Base-by-base conservation (phyloP, 2,113 vertebrate genomes). In the Prochilodus magdalenae region DNA sequence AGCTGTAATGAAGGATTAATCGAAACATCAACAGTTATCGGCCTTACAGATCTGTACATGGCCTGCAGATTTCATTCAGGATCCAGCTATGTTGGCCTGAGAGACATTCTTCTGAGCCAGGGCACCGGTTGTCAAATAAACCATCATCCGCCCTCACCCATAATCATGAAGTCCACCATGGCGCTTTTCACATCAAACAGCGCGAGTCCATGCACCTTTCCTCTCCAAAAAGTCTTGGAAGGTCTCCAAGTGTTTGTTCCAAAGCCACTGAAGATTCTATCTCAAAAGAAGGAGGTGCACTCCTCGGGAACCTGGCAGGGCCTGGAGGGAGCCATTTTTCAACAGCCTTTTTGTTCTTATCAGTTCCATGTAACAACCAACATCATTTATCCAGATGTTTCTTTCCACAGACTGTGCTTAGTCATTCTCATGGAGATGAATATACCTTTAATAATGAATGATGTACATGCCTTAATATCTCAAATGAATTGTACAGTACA, bases 391-490 rank as follows among this genome's bases (percentile, higher is more conserved):
- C 36, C 62, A 44, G 27, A 16, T 6, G 29, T 16, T 27, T 49
- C 14, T 76, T 40, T 71, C 44, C 40, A 26, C n/a, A 14, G 26
- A 55, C 13, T 60, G 51, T 67, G 22, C 27, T 51, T 77, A 65
- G 55, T 53, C 44, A 62, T 82, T 13, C 83, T 27, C 81, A 67
- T 5, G 5, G 29, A 70, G 49, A 80, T 7, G 29, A 24, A 51
- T 47, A 20, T 12, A 55, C 79, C 69, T 83, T 83, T 84, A 81
- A 88, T 80, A 85, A 81, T 88, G 84, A 89, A 85, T 69, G 77
- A 74, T 86, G 80, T 86, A 86, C 10, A 51, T 80, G 78, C 86
- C 88, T 88, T 83, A 87, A 88, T 84, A 75, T 80, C 66, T 70
- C 16, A 62, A 60, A 55, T 69, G 5, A 77, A 36, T 12, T 71